These are phyloP conservation scores for Ophion slaviceki DNA, from an alignment of 2,888 invertebrate genomes.

Conservation along the genomic window DNA sequence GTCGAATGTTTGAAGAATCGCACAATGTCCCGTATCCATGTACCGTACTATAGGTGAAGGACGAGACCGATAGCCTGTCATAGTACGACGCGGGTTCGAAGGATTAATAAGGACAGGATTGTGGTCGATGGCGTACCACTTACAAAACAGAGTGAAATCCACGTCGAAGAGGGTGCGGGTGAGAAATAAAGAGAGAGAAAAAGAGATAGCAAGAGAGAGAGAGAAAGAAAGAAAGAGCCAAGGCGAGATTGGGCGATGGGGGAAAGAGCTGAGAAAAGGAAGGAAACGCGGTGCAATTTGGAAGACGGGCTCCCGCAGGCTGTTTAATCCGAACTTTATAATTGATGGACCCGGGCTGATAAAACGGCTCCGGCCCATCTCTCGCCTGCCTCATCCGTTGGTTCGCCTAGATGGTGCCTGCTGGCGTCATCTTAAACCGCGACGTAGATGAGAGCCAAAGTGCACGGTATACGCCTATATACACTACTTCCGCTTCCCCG, in stretches of 20 bases:
- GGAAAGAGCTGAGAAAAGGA: conserved; percentile 24
- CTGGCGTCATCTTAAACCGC: conserved; percentile 33
- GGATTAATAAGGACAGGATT: conserved; percentile 45
- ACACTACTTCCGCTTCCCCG: background rate
- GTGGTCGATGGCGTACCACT: conserved; percentile 4
- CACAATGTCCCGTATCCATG: background rate
- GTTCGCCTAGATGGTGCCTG: background rate
- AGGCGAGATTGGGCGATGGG: background rate
- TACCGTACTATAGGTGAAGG: background rate
- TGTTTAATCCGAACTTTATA: conserved; percentile 65
- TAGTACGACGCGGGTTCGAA: conserved; percentile 1
- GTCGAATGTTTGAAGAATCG: background rate
- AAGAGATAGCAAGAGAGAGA: background rate
- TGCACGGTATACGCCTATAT: background rate
- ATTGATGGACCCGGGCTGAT: conserved; percentile 60
- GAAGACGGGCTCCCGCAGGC: conserved; percentile 53
- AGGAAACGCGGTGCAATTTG: conserved; percentile 49
- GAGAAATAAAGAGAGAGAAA: conserved; percentile 9
- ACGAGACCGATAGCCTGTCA: conserved; percentile 6
- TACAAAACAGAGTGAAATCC: conserved; percentile 30
- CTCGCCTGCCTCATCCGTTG: conserved; percentile 16
- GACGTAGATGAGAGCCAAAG: conserved; percentile 22
- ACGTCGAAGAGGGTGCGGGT: conserved; percentile 19
- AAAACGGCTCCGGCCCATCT: conserved; percentile 45
- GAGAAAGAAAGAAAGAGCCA: background rate